These are phyloP conservation scores for Acleris cristana DNA, from an alignment of 2,888 invertebrate species.

Conservation along the genomic window DNA sequence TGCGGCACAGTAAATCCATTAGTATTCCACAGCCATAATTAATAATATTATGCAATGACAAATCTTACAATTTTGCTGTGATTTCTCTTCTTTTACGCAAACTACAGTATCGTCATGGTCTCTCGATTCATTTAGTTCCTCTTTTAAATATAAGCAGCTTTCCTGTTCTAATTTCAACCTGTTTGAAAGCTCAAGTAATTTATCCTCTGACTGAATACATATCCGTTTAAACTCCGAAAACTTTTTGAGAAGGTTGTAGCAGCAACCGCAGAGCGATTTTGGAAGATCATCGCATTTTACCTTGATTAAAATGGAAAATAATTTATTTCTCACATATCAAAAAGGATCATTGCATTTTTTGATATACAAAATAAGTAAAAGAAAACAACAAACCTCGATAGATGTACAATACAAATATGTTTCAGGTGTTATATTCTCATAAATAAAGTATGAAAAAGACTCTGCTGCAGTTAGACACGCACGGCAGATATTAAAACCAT, in stretches of 20 bases:
- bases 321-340: not conserved
- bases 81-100: not conserved
- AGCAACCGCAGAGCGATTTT: conserved; percentile 63
- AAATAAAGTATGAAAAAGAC: conserved; percentile 59
- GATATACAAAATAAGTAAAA: not conserved
- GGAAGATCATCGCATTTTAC: conserved; percentile 63
- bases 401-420: conserved; percentile 72
- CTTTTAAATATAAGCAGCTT: not conserved
- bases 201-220: conserved; percentile 67
- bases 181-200: conserved; percentile 43
- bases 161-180: not conserved
- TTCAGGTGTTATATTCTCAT: conserved; percentile 65
- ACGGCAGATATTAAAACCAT: conserved; percentile 62
- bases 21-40: no score
- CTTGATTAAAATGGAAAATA: conserved; percentile 47
- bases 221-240: conserved; percentile 68
- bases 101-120: not conserved
- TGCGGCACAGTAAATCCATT: no score
- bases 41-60: not conserved
- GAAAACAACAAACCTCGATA: conserved; percentile 57
- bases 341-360: no score
- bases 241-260: conserved; percentile 62
- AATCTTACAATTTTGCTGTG: not conserved
- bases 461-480: conserved; percentile 66
- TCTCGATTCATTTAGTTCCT: not conserved